Percentiles rank a stretch among this genome's conserved stretches.
These are phyloP conservation scores for Pseudopipra pipra DNA, from an alignment of 2,113 vertebrate genomes.

Conservation along the genomic window DNA sequence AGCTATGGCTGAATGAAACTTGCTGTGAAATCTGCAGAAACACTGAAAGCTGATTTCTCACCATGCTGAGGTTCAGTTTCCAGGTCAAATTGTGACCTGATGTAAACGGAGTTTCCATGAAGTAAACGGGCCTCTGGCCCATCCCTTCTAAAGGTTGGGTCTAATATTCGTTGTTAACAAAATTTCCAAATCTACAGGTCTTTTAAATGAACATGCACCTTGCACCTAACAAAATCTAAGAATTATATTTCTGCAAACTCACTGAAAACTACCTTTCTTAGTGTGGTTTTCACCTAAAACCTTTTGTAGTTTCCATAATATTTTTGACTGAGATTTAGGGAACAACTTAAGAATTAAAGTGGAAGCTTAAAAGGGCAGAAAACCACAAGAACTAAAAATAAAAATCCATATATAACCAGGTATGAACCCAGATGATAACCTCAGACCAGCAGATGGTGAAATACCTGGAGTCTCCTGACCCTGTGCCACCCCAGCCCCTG, in stretches of 20 bases:
- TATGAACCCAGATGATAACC: background rate
- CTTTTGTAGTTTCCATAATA: background rate
- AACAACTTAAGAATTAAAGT: background rate
- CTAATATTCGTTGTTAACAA: background rate
- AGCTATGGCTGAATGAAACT: background rate
- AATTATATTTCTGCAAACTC: background rate
- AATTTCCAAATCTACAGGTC: background rate
- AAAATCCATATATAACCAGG: background rate
- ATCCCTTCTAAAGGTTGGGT: background rate
- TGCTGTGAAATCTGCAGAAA: background rate
- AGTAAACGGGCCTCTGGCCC: background rate
- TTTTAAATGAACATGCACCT: background rate
- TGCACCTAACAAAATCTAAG: background rate
- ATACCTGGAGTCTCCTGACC: background rate
- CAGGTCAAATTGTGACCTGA: background rate
- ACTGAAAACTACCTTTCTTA: background rate
- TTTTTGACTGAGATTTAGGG: background rate
- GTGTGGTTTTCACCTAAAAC: background rate
- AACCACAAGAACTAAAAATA: background rate
- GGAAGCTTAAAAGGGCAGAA: background rate
- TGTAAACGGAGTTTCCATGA: background rate
- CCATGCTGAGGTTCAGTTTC: background rate
- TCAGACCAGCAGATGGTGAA: background rate
- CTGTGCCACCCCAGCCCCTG: fast-evolving
- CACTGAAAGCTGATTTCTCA: background rate